phyloP scores from a whole-genome alignment of 2,888 invertebrate genomes.

The Sphaerophoria taeniata region DNA sequence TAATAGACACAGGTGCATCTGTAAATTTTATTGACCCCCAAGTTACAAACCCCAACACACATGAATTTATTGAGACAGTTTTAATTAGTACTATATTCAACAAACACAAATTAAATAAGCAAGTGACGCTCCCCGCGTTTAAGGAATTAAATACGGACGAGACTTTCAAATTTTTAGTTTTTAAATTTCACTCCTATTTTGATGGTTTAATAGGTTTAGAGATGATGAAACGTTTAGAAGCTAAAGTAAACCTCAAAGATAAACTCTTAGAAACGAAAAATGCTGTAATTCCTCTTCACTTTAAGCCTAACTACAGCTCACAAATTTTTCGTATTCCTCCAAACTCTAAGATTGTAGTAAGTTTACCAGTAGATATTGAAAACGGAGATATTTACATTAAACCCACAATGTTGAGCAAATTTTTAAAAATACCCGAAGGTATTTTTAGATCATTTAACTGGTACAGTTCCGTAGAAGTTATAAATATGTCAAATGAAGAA shows the following conservation, averaged over 20 bases:
- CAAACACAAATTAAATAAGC: constrained; percentile 45
- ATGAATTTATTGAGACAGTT: constrained; percentile 34
- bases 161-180: too few relatives aligned
- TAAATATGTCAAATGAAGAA: too few relatives aligned
- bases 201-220: background rate
- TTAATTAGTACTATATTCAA: constrained; percentile 40
- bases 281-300: constrained; percentile 33
- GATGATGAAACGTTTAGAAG: too few relatives aligned
- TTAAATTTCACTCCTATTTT: too few relatives aligned
- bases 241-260: too few relatives aligned
- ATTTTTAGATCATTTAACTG: constrained; percentile 43
- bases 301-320: constrained; percentile 47
- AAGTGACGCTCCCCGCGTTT: constrained; percentile 17
- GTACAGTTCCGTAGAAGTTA: constrained; percentile 39
- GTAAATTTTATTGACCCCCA: constrained; percentile 53
- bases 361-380: constrained; percentile 43
- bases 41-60: constrained; percentile 1
- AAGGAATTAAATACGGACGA: too few relatives aligned
- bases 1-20: constrained; percentile 41
- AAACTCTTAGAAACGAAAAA: constrained; percentile 36
- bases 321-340: constrained; percentile 30
- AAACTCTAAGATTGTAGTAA: constrained; percentile 22
- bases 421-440: constrained; percentile 43
- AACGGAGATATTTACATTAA: constrained; percentile 41
- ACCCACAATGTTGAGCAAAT: constrained; percentile 1